A percentile compares a stretch with the other conserved stretches of the same genome.
phyloP scores from a whole-genome alignment of 2,888 invertebrate genomes.

The Liopterus haemorrhoidalis region DNA sequence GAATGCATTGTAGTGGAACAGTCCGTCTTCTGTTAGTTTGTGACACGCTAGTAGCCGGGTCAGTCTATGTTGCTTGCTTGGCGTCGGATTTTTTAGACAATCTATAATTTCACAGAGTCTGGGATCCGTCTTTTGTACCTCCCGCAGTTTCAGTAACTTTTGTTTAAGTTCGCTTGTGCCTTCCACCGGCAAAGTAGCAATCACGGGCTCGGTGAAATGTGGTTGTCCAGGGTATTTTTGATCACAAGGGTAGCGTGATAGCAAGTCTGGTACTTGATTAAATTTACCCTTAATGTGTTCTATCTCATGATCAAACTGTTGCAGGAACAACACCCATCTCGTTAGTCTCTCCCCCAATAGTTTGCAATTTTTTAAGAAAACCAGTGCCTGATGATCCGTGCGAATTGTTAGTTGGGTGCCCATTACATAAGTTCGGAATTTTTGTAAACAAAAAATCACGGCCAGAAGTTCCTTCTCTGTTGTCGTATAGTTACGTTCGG shows the following conservation, averaged over 20 bases:
- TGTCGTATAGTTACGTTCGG: conserved; percentile 30
- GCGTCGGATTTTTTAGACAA: not conserved
- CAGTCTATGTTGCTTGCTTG: no score
- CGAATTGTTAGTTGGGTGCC: conserved; percentile 8
- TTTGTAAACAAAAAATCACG: conserved; percentile 6
- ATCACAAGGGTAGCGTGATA: conserved; percentile 11
- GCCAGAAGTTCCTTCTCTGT: conserved; percentile 16
- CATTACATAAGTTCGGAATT: conserved; percentile 9
- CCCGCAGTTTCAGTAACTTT: not conserved
- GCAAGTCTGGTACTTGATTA: conserved; percentile 20
- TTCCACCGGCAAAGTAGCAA: not conserved
- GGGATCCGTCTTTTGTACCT: not conserved
- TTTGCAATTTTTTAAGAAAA: conserved; percentile 19
- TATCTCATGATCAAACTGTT: conserved; percentile 20
- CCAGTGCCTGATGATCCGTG: conserved; percentile 26
- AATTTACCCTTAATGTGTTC: conserved; percentile 17
- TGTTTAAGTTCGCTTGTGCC: not conserved
- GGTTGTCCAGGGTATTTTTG: no score
- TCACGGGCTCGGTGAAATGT: conserved; percentile 6
- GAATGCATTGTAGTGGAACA: not conserved
- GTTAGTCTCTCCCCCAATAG: conserved; percentile 18
- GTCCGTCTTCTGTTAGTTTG: not conserved
- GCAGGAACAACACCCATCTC: conserved; percentile 20
- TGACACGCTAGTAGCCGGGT: not conserved
- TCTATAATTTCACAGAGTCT: not conserved